Conservation (phyloP, 2,797 vertebrate species). For the Urosaurus nigricauda region DNA sequence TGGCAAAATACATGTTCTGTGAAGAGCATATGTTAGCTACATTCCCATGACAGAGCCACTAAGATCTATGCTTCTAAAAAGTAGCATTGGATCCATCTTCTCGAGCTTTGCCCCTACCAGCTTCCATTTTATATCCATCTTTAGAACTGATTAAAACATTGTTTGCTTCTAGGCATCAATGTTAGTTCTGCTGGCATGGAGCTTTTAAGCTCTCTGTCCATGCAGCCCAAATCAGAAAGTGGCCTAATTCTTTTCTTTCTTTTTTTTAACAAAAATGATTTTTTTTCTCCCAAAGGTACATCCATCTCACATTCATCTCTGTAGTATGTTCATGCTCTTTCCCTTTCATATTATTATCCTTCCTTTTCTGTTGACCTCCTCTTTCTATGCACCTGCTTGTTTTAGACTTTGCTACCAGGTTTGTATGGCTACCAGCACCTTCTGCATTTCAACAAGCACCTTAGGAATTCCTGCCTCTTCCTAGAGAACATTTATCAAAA, state of each 20-base stretch:
- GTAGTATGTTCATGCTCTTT: background rate
- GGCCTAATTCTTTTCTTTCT: background rate
- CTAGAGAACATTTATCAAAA: slow-evolving; percentile 43
- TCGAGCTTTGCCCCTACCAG: background rate
- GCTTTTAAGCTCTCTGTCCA: background rate
- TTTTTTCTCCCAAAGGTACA: background rate
- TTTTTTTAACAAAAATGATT: background rate
- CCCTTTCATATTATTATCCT: background rate
- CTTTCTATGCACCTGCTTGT: slow-evolving; percentile 51
- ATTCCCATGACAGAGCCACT: no score
- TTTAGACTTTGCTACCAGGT: slow-evolving; percentile 43
- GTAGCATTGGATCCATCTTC: background rate
- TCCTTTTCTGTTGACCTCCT: background rate
- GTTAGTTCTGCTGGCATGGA: background rate
- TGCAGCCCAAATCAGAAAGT: background rate
- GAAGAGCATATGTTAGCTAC: no score
- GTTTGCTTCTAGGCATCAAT: slow-evolving; percentile 6
- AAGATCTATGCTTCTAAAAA: background rate
- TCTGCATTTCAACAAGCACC: slow-evolving; percentile 27
- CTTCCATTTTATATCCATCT: slow-evolving; percentile 11
- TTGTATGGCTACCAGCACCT: slow-evolving; percentile 7
- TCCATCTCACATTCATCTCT: background rate
- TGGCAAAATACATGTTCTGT: no score
- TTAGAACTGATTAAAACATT: background rate
- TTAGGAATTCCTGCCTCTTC: slow-evolving; percentile 34